Conservation (phyloP, 2,113 vertebrate genomes). For the Oophaga pumilio region DNA sequence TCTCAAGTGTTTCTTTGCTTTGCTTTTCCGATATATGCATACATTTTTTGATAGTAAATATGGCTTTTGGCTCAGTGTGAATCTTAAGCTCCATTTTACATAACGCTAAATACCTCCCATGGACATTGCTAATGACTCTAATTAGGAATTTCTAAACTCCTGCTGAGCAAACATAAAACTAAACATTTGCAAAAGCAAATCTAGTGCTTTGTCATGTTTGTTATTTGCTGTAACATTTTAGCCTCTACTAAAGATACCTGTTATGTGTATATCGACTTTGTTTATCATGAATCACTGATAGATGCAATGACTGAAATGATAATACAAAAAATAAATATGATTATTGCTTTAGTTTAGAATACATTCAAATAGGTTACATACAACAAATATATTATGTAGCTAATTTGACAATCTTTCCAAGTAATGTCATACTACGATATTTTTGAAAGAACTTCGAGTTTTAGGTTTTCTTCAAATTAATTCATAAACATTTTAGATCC, state of each 20-base stretch:
- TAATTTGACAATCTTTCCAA: too few relatives aligned
- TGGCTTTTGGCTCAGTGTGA: conserved; percentile 45
- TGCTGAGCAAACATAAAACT: conserved; percentile 48
- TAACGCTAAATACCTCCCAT: conserved; percentile 48
- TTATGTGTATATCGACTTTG: background rate
- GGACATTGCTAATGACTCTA: conserved; percentile 57
- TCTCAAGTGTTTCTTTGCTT: background rate
- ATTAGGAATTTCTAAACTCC: conserved; percentile 52
- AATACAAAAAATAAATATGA: background rate
- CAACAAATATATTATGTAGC: too few relatives aligned
- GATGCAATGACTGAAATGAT: background rate
- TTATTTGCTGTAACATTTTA: conserved; percentile 14
- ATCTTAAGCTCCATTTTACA: conserved; percentile 43
- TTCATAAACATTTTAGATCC: too few relatives aligned
- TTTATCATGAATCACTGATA: background rate
- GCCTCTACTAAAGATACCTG: background rate
- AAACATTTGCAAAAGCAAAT: conserved; percentile 47
- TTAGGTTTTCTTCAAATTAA: too few relatives aligned
- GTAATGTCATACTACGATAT: too few relatives aligned
- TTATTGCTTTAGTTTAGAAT: background rate
- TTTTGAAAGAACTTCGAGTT: too few relatives aligned
- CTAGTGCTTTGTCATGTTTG: conserved; percentile 27
- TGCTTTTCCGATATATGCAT: conserved; percentile 6
- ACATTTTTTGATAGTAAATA: conserved; percentile 43
- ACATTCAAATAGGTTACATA: too few relatives aligned